These are phyloP conservation scores for Gasteruption jaculator DNA, from an alignment of 2,888 invertebrate genomes.

Conservation along the genomic window DNA sequence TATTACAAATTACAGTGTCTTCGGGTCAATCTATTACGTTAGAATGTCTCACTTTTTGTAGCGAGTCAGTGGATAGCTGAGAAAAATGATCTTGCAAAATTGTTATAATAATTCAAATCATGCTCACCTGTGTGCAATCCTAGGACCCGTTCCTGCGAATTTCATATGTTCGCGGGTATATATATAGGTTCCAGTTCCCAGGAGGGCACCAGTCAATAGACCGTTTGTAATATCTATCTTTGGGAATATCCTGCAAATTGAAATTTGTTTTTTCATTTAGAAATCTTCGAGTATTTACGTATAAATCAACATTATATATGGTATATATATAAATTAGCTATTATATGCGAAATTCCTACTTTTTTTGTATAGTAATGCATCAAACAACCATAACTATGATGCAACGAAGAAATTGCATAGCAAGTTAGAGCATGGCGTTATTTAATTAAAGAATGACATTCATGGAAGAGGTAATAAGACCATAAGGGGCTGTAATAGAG, in stretches of 20 bases:
- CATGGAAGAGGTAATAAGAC: too few species aligned
- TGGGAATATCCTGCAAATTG: constrained; percentile 67
- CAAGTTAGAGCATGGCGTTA: too few species aligned
- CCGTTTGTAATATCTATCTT: constrained; percentile 76
- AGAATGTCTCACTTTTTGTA: neutral
- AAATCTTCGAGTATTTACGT: neutral
- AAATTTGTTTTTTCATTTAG: constrained; percentile 14
- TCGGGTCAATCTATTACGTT: too few species aligned
- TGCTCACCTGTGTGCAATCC: constrained; percentile 64
- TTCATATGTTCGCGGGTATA: constrained; percentile 76
- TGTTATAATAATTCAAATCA: constrained; percentile 5
- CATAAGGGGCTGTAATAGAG: too few species aligned
- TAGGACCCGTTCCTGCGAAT: constrained; percentile 59
- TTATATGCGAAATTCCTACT: neutral
- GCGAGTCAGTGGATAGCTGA: neutral
- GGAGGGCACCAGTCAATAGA: constrained; percentile 72
- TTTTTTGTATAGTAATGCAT: neutral
- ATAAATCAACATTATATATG: too few species aligned
- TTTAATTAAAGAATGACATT: too few species aligned
- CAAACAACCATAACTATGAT: constrained; percentile 2
- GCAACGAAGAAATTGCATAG: neutral
- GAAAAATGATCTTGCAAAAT: too few species aligned
- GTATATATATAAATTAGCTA: constrained; percentile 2
- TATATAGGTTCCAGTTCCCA: constrained; percentile 80
- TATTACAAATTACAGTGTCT: constrained; percentile 5